Evolutionary conservation across 1,140 invertebrate genomes (phyloP).

Genomic region (Euwallacea fornicatus): DNA sequence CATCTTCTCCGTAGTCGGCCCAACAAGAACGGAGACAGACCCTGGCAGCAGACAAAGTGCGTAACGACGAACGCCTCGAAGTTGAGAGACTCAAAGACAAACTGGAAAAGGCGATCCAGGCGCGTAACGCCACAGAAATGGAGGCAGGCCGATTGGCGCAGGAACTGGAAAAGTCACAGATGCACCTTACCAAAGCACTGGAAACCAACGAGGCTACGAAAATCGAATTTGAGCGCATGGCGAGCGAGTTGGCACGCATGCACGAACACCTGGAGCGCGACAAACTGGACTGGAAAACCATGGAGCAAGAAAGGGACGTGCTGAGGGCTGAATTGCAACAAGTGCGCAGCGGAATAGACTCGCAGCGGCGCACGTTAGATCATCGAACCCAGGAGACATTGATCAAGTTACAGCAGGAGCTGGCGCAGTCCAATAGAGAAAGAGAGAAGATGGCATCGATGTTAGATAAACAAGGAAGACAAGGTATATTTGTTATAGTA

Average conservation of each 20-base stretch:
- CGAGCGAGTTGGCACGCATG: constrained; percentile 74
- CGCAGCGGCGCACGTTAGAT: constrained; percentile 64
- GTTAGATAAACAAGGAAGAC: constrained; percentile 73
- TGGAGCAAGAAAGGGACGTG: constrained; percentile 71
- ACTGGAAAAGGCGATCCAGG: constrained; percentile 79
- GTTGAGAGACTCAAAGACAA: constrained; percentile 82
- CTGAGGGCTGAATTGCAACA: constrained; percentile 69
- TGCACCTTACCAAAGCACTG: constrained; percentile 77
- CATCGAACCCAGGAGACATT: constrained; percentile 67
- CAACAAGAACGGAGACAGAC: constrained; percentile 68
- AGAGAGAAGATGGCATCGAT: constrained; percentile 73
- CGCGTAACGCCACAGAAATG: constrained; percentile 77
- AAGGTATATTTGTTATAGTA: constrained; percentile 53
- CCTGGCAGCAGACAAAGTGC: constrained; percentile 62
- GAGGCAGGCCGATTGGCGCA: constrained; percentile 82
- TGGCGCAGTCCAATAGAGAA: constrained; percentile 69
- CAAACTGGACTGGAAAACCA: constrained; percentile 64
- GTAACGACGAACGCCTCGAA: constrained; percentile 66
- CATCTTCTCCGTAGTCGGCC: constrained; percentile 52
- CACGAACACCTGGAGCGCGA: constrained; percentile 74
- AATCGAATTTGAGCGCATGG: constrained; percentile 81
- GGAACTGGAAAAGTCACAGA: constrained; percentile 83
- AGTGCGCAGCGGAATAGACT: constrained; percentile 65
- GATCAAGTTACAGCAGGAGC: constrained; percentile 68
- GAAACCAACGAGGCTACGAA: constrained; percentile 76